A percentile compares a stretch with the other conserved stretches of the same genome.
Conservation (phyloP, 2,888 invertebrate genomes). For the Pheosia tremula region DNA sequence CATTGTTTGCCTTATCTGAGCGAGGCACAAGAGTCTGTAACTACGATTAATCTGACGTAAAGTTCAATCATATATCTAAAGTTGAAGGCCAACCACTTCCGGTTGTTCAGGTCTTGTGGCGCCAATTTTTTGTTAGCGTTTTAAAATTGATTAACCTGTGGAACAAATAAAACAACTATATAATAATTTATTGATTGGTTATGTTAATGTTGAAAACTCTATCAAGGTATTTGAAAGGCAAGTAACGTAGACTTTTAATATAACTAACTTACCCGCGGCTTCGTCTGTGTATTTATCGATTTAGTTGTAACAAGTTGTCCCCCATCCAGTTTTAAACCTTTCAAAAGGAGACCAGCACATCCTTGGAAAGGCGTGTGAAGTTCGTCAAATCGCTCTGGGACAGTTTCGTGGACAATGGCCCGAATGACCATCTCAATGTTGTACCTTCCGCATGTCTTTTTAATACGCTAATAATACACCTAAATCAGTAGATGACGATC, state of each 20-base stretch:
- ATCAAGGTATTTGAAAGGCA: background rate
- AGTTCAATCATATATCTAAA: background rate
- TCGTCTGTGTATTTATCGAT: too few species aligned
- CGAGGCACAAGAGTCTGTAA: background rate
- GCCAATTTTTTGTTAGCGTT: constrained; percentile 3
- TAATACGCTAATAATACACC: too few species aligned
- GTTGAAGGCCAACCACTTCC: constrained; percentile 9
- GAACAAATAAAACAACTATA: background rate
- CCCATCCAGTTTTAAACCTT: too few species aligned
- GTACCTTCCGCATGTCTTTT: too few species aligned
- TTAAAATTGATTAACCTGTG: constrained; percentile 1
- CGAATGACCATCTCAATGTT: too few species aligned
- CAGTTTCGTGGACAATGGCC: too few species aligned
- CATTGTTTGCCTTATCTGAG: background rate
- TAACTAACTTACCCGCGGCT: too few species aligned
- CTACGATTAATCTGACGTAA: background rate
- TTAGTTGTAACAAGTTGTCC: too few species aligned
- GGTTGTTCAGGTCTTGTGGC: constrained; percentile 9
- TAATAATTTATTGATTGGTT: background rate
- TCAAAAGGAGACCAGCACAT: too few species aligned
- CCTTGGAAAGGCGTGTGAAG: too few species aligned
- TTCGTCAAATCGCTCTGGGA: too few species aligned
- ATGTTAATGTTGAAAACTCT: background rate
- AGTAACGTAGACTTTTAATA: background rate
- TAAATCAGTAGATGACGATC: too few species aligned